Conservation (phyloP, 2,113 vertebrate species). For the Rhineura floridana region DNA sequence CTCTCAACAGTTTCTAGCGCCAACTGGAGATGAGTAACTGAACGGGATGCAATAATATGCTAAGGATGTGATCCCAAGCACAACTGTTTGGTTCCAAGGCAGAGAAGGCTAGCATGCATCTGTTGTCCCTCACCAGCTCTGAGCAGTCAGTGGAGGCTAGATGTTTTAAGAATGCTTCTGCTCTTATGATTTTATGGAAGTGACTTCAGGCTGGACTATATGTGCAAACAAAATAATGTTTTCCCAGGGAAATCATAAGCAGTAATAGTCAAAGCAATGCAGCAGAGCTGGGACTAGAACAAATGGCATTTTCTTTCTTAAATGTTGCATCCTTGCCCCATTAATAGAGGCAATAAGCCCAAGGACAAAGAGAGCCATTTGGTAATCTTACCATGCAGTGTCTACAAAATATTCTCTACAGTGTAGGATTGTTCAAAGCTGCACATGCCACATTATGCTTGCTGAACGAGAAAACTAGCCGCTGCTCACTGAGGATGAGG, state of each 20-base stretch:
- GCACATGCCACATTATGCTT: conserved; percentile 69
- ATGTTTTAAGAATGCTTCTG: not conserved
- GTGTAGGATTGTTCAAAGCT: conserved; percentile 71
- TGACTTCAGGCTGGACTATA: conserved; percentile 10
- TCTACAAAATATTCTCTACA: conserved; percentile 75
- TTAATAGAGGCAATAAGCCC: conserved; percentile 65
- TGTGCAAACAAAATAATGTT: conserved; percentile 10
- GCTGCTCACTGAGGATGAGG: conserved; percentile 55
- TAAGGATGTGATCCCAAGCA: not conserved
- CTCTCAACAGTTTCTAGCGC: not conserved
- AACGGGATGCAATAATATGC: not conserved
- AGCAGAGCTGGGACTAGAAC: conserved; percentile 4
- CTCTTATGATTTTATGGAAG: not conserved
- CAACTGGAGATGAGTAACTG: not conserved
- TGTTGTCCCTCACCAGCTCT: not conserved
- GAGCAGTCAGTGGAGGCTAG: too few species aligned
- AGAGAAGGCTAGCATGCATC: not conserved
- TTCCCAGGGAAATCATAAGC: conserved; percentile 22
- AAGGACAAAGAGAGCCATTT: conserved; percentile 76
- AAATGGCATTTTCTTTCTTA: conserved; percentile 26
- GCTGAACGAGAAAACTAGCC: conserved; percentile 61
- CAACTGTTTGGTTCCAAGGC: not conserved
- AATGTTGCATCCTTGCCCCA: conserved; percentile 45
- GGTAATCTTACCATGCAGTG: conserved; percentile 74
- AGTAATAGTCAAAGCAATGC: conserved; percentile 3